Percentiles rank a stretch among this genome's conserved stretches.
phyloP scores from a whole-genome alignment of 2,113 vertebrate genomes.

The Tyrannus savana region DNA sequence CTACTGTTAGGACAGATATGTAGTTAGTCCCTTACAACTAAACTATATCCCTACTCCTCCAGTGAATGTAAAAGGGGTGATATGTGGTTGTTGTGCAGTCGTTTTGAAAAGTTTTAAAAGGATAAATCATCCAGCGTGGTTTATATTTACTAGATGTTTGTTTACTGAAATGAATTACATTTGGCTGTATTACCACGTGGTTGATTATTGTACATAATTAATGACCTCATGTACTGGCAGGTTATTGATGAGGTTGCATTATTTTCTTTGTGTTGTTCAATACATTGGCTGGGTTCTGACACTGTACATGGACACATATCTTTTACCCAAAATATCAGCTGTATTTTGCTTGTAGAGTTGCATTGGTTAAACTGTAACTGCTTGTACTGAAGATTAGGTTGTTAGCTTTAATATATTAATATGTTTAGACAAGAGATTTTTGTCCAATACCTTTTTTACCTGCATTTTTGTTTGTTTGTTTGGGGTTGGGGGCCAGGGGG shows the following conservation, averaged over 20 bases:
- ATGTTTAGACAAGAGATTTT: neutral
- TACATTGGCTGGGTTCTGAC: neutral
- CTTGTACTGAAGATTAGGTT: neutral
- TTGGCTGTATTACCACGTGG: neutral
- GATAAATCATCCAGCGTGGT: neutral
- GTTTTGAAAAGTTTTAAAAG: neutral
- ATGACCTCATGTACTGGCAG: neutral
- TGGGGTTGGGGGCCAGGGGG: neutral
- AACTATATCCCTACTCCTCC: neutral
- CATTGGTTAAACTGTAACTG: neutral
- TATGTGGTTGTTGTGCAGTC: neutral
- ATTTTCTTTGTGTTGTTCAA: neutral
- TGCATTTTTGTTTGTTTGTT: neutral
- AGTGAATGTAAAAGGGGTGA: neutral
- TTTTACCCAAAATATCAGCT: neutral
- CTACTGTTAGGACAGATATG: neutral
- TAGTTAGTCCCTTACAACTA: neutral
- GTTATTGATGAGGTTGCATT: neutral
- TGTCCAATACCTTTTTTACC: neutral
- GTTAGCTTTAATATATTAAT: neutral
- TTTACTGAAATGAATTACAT: neutral
- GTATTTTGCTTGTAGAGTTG: neutral
- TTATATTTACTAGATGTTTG: neutral
- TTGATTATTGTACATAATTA: neutral
- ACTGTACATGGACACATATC: fast-evolving